These are phyloP conservation scores for Tyto alba DNA, from an alignment of 2,113 vertebrate species.

Conservation along the genomic window DNA sequence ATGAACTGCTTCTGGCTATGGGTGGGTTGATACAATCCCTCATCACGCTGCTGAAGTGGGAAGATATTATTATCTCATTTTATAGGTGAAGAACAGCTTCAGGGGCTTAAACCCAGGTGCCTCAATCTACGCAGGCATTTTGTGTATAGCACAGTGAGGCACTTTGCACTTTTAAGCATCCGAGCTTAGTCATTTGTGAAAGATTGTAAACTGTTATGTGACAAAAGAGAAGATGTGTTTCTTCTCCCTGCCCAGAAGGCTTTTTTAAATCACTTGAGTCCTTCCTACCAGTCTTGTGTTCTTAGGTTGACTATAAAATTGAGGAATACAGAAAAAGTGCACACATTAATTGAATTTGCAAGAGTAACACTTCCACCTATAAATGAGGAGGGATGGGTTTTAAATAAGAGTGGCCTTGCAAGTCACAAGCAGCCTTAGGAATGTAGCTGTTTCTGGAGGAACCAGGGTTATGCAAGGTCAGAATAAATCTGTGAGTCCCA, in stretches of 20 bases:
- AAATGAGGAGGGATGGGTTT: not conserved
- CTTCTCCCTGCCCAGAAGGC: not conserved
- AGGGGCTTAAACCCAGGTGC: not conserved
- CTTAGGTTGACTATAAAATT: not conserved
- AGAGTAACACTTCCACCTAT: not conserved
- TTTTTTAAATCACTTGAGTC: not conserved
- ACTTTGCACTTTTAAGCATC: not conserved
- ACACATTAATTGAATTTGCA: not conserved
- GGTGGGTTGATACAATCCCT: not conserved
- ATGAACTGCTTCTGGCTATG: not conserved
- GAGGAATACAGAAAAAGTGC: not conserved
- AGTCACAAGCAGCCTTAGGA: not conserved
- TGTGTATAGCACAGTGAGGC: not conserved
- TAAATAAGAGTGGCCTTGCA: not conserved
- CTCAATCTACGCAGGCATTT: not conserved
- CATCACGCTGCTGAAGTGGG: not conserved
- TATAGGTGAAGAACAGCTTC: not conserved
- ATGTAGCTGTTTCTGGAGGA: not conserved
- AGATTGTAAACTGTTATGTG: not conserved
- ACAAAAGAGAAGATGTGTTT: not conserved
- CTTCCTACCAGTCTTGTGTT: not conserved
- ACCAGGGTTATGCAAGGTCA: not conserved
- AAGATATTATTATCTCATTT: not conserved
- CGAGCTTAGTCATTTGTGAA: not conserved
- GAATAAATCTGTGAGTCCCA: not conserved